Evolutionary conservation across 2,797 vertebrate genomes (phyloP), one percentile per base, ranked within the genome.

Genomic region (Denticeps clupeoides): DNA sequence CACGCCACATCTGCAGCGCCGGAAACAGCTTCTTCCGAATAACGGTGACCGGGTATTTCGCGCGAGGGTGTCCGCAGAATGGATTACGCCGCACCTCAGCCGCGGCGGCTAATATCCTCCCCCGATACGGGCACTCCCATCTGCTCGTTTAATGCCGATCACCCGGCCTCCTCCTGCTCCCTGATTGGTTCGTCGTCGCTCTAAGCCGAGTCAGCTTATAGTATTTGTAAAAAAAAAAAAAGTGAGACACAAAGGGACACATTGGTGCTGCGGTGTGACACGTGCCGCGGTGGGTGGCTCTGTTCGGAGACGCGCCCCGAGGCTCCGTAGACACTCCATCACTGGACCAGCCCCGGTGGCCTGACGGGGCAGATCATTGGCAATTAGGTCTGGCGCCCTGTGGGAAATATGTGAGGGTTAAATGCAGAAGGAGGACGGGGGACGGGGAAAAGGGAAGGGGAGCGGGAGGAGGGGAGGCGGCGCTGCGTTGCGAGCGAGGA

Each of bases 111-210:
- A 83, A 79, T 80, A 80, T 72, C 62, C 61, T 52, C 60, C 57
- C 64, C 70, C 75, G 77, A 78, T 79, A 60, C 72, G 79, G 68
- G 69, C 71, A 65, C 70, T 65, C 67, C 74, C 77, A 72, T 79
- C 77, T 83, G 80, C 75, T 77, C 73, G 78, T 84, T 80, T 78
- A 81, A 78, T 70, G 55, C 70, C 65, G 74, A 74, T 83, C 80
- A 79, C 31, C 40, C 60, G 67, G 63, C 65, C 71, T 63, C 73
- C 59, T 69, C 72, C 53, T 55, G 51, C 65, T 56, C 28, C 52
- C 52, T 49, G 53, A 66, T 66, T 71, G 69, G 69, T 57, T 51
- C 27, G 32, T 10, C 45, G 11, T 28, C 27, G 19, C 31, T 53
- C 59, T 64, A 66, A 64, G 58, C 57, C 28, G 24, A 41, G 47